phyloP scores from a whole-genome alignment of 2,797 vertebrate genomes.

The Sandelia bainsii region DNA sequence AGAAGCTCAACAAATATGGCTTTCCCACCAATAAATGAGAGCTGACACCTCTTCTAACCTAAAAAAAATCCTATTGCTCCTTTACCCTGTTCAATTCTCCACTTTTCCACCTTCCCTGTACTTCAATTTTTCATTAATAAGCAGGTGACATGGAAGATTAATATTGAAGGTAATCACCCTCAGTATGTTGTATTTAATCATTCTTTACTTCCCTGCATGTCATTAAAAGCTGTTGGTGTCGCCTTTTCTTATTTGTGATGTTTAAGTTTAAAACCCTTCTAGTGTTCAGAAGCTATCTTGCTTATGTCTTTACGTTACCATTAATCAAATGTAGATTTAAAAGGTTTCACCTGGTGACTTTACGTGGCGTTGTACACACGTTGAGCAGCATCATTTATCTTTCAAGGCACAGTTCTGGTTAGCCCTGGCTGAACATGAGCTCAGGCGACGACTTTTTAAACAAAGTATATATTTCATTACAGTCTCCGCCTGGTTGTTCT shows the following conservation, averaged over 20 bases:
- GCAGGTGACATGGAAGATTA: conserved; percentile 72
- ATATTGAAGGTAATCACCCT: conserved; percentile 68
- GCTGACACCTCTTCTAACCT: not conserved
- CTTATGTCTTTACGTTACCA: conserved; percentile 1
- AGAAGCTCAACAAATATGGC: conserved; percentile 32
- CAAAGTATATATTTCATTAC: not conserved
- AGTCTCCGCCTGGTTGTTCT: not conserved
- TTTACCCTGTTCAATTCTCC: conserved; percentile 14
- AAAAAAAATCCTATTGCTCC: conserved; percentile 6
- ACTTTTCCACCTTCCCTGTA: not conserved
- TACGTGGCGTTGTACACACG: not conserved
- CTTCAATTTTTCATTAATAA: conserved; percentile 71
- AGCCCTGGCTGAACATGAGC: not conserved
- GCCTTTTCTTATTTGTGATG: conserved; percentile 22
- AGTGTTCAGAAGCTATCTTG: conserved; percentile 6
- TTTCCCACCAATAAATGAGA: conserved; percentile 24
- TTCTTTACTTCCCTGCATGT: conserved; percentile 47
- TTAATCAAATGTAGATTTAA: conserved; percentile 10
- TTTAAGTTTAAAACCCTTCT: conserved; percentile 25
- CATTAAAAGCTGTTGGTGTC: conserved; percentile 53
- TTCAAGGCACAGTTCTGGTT: not conserved
- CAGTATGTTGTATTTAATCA: conserved; percentile 71
- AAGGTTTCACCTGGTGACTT: not conserved
- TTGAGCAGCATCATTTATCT: not conserved
- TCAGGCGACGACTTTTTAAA: not conserved